These are phyloP conservation scores for Carassius auratus DNA, from an alignment of 2,113 vertebrate species.

Conservation along the genomic window DNA sequence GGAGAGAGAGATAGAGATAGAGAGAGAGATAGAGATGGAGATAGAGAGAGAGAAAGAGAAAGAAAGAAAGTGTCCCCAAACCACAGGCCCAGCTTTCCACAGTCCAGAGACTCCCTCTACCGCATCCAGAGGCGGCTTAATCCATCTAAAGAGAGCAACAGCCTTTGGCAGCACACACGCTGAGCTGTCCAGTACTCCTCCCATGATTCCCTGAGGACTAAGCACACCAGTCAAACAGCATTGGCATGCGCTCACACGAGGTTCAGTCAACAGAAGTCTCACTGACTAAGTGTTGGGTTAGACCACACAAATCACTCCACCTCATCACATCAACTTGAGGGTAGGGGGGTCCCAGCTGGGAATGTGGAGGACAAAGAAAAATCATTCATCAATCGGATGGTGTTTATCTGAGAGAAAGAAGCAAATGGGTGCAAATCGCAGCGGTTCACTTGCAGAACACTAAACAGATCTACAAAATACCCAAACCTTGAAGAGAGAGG, in stretches of 20 bases:
- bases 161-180: conserved; percentile 32
- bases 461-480: conserved; percentile 3
- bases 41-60: conserved; percentile 17
- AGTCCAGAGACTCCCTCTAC: conserved; percentile 38
- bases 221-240: not conserved
- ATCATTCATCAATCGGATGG: conserved; percentile 28
- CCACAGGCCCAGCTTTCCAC: conserved; percentile 12
- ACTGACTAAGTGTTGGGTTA: conserved; percentile 54
- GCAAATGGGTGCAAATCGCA: conserved; percentile 49
- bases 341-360: not conserved
- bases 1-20: not conserved
- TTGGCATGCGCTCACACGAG: conserved; percentile 36
- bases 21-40: not conserved
- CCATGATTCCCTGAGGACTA: not conserved
- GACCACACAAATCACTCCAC: conserved; percentile 49
- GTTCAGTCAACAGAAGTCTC: conserved; percentile 54
- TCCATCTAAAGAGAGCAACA: conserved; percentile 37
- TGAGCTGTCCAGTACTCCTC: conserved; percentile 25
- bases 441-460: conserved; percentile 59
- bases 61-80: conserved; percentile 27
- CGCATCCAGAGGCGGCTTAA: conserved; percentile 27
- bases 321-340: conserved; percentile 51
- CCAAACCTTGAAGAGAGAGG: not conserved
- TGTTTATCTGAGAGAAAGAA: conserved; percentile 44
- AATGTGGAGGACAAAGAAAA: not conserved